These are phyloP conservation scores for Aphaenogaster ashmeadi DNA, from an alignment of 1,140 invertebrate species.

Conservation along the genomic window DNA sequence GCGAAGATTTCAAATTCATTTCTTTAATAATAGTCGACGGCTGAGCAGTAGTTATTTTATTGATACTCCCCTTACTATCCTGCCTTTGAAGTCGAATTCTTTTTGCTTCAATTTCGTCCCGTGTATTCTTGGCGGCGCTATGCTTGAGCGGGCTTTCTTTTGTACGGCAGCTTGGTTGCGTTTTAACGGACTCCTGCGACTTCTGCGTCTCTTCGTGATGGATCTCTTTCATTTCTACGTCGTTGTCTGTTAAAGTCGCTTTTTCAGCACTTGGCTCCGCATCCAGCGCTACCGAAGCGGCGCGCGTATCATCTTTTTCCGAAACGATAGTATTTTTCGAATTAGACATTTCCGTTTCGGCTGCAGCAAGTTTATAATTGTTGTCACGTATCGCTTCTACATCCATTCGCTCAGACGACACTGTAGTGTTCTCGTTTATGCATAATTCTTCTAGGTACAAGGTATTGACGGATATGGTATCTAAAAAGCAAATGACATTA, in stretches of 20 bases:
- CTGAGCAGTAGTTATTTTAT: background rate
- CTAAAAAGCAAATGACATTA: conserved; percentile 29
- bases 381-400: background rate
- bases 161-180: conserved; percentile 16
- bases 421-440: background rate
- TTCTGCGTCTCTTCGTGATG: background rate
- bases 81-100: conserved; percentile 18
- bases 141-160: conserved; percentile 34
- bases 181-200: conserved; percentile 15
- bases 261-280: conserved; percentile 13
- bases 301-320: background rate
- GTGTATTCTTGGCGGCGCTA: background rate
- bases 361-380: background rate
- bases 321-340: background rate
- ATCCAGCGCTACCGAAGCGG: background rate
- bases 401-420: background rate
- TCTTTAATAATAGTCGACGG: background rate
- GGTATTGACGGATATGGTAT: conserved; percentile 65
- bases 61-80: background rate
- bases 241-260: background rate
- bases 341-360: background rate
- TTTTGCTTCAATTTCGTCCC: conserved; percentile 55
- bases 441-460: conserved; percentile 68
- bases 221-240: conserved; percentile 42
- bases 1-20: background rate